Evolutionary conservation across 2,113 vertebrate species (phyloP).

Genomic region (Piprites chloris): DNA sequence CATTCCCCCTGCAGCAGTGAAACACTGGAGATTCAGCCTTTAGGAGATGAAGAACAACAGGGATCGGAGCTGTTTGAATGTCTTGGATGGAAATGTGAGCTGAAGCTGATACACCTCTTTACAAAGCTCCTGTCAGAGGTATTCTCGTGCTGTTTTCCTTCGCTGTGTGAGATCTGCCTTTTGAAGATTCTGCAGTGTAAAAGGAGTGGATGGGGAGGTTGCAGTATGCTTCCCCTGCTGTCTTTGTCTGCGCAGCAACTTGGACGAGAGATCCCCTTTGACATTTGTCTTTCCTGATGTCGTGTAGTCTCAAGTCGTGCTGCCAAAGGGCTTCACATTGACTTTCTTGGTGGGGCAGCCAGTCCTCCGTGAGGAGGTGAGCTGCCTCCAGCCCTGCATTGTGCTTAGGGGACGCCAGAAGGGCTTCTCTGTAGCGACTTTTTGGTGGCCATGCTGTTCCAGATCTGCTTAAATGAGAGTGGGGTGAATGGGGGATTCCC

Average conservation of each 20-base stretch:
- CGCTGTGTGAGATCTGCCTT: not conserved
- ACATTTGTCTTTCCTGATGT: not conserved
- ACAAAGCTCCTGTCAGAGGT: not conserved
- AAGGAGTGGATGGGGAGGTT: not conserved
- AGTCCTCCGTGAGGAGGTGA: not conserved
- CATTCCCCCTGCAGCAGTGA: not conserved
- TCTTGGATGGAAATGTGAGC: not conserved
- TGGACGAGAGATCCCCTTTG: not conserved
- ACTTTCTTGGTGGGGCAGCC: not conserved
- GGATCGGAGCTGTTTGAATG: accelerated
- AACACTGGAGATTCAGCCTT: not conserved
- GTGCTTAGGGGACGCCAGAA: accelerated
- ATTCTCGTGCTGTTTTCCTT: not conserved
- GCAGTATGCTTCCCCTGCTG: not conserved
- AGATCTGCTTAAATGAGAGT: not conserved
- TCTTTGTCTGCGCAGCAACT: not conserved
- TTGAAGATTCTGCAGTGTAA: not conserved
- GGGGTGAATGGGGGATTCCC: not conserved
- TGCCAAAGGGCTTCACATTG: not conserved
- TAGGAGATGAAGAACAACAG: not conserved
- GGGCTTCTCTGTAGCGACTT: not conserved
- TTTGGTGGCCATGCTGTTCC: not conserved
- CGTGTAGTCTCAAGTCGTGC: accelerated
- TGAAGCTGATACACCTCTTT: not conserved
- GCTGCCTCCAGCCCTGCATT: not conserved